These are phyloP conservation scores for Pelosia muscerda DNA, from an alignment of 2,888 invertebrate genomes.

Conservation along the genomic window DNA sequence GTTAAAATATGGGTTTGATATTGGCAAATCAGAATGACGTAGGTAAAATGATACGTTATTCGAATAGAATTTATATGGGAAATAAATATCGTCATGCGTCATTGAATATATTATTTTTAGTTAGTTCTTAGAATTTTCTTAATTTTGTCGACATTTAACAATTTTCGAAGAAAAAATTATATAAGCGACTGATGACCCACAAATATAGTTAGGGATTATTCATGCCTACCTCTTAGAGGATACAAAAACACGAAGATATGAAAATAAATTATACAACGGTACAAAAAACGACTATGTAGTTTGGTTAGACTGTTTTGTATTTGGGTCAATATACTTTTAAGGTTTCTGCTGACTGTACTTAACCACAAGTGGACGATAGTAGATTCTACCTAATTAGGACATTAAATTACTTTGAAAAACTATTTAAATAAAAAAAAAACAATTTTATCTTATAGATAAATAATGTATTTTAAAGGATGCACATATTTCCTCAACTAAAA, in stretches of 20 bases:
- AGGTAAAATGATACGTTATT: neutral
- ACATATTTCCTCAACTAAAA: no score
- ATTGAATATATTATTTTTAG: no score
- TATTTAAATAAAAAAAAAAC: no score
- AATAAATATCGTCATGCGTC: no score
- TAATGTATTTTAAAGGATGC: no score
- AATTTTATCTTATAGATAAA: no score
- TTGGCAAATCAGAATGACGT: neutral
- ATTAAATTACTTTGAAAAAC: neutral
- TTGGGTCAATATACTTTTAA: slow-evolving; percentile 37
- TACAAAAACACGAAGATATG: neutral
- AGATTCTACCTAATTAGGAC: neutral
- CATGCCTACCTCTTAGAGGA: neutral
- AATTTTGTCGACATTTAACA: no score
- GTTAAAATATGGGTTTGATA: neutral
- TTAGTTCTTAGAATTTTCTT: no score
- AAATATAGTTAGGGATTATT: no score
- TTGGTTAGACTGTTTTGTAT: slow-evolving; percentile 15
- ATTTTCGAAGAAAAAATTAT: no score
- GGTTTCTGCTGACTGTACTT: slow-evolving; percentile 34
- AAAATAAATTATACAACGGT: neutral
- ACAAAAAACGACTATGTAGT: no score
- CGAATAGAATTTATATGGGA: neutral
- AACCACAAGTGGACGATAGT: slow-evolving; percentile 14
- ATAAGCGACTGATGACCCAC: no score